Evolutionary conservation across 2,888 invertebrate species (phyloP), one percentile per base, ranked within the genome.

Genomic region (Lobophora halterata): DNA sequence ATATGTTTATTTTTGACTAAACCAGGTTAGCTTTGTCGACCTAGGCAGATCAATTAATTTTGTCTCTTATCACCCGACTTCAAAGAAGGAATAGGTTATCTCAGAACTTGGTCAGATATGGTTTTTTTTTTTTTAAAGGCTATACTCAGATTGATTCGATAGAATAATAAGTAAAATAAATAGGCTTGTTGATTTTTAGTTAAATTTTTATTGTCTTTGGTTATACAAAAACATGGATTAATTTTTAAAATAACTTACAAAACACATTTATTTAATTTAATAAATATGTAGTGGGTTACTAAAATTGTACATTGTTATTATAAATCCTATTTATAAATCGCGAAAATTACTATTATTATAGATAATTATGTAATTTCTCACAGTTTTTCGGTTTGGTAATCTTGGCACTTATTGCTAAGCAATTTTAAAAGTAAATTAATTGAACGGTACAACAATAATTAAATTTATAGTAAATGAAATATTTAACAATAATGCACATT

Each of bases 151-250:
- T 11, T 3, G n/a, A 26, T 21, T 5, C 11, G 12, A 12, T 6
- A 24, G 5, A 3, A n/a, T 6, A 24, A 8, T 13, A 2, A 1
- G 38, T 31, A 49, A 58, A 72, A 65, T 61, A 62, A 73, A 61
- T n/a, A 69, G 65, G 61, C 65, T 61, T 52, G 57, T 49, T 49
- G 44, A 49, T 51, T 58, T 81, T 85, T 81, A 83, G 74, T 82
- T 86, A 81, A 83, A 85, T 87, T 87, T 86, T 87, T 87, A 87
- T 87, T 87, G 87, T 87, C 87, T 87, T 87, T 86, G 86, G 83
- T 87, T 86, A 87, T 87, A 87, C 86, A 87, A 87, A 87, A 87
- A 86, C 87, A 82, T 80, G 81, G 82, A 87, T 78, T 83, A 85
- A 80, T 82, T 73, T 77, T 87, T 82, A 82, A 87, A 87, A 87